These are phyloP conservation scores for Anabas testudineus DNA, from an alignment of 2,797 vertebrate genomes.

Conservation along the genomic window DNA sequence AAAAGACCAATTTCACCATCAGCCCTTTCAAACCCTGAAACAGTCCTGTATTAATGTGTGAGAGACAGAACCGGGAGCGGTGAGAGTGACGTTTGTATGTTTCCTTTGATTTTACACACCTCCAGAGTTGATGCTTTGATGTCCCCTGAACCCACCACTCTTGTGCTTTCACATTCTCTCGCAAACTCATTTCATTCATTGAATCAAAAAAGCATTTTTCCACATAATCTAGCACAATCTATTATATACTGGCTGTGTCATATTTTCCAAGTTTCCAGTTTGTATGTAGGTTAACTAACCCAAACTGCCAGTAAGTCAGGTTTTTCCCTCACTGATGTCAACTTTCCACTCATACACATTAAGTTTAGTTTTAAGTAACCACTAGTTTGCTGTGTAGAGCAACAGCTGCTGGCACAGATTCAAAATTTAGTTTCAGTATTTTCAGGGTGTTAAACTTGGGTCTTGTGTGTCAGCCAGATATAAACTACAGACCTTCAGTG, in stretches of 20 bases:
- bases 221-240: background rate
- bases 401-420: constrained; percentile 22
- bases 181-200: constrained; percentile 3
- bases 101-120: constrained; percentile 17
- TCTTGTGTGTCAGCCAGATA: background rate
- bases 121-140: constrained; percentile 20
- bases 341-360: background rate
- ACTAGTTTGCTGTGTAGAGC: background rate
- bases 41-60: background rate
- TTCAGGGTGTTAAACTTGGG: background rate
- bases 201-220: background rate
- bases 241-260: background rate
- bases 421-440: constrained; percentile 29
- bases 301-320: background rate
- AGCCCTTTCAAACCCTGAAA: background rate
- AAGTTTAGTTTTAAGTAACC: background rate
- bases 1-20: constrained; percentile 1
- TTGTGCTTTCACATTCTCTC: constrained; percentile 4
- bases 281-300: background rate
- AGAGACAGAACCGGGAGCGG: background rate
- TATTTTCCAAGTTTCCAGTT: constrained; percentile 28
- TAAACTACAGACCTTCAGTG: background rate
- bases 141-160: background rate
- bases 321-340: background rate
- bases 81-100: background rate